Conservation (phyloP, 64 coral and sea anemone genomes). For the Pachyseris speciosa region DNA sequence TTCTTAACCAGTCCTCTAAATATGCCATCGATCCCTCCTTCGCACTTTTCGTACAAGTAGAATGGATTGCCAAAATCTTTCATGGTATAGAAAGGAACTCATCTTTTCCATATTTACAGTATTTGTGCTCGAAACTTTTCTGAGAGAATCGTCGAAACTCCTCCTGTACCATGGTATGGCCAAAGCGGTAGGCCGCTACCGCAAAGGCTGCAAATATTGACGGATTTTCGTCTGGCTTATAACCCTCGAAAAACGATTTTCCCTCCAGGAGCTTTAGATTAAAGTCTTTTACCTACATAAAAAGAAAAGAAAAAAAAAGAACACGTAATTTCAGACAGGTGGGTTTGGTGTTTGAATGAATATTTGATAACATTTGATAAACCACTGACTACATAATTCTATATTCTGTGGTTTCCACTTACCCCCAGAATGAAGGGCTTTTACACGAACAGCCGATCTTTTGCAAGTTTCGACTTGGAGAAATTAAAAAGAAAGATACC, state of each 20-base stretch:
- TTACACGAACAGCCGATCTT: no score
- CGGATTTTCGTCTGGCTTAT: background rate
- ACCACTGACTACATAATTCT: no score
- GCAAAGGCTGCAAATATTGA: slow-evolving; percentile 35
- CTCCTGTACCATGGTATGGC: slow-evolving; percentile 54
- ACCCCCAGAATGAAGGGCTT: no score
- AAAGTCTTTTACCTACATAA: background rate
- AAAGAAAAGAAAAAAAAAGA: background rate
- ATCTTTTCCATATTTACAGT: background rate
- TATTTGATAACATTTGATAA: no score
- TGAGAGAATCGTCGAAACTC: background rate
- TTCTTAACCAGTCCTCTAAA: slow-evolving; percentile 14
- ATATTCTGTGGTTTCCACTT: no score
- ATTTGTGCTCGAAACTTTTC: background rate
- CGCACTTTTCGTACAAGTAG: slow-evolving; percentile 14
- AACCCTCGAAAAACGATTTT: background rate
- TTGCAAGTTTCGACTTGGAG: no score
- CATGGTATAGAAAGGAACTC: background rate
- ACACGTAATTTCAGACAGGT: no score
- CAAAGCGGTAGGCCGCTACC: slow-evolving; percentile 68
- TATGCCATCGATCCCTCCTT: slow-evolving; percentile 36
- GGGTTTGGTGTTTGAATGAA: no score
- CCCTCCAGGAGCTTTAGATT: background rate
- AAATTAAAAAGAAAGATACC: no score
- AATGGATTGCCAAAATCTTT: background rate